These are phyloP conservation scores for Holothuria leucospilota DNA, from an alignment of 53 echinoderm and acorn worm species.

Conservation along the genomic window DNA sequence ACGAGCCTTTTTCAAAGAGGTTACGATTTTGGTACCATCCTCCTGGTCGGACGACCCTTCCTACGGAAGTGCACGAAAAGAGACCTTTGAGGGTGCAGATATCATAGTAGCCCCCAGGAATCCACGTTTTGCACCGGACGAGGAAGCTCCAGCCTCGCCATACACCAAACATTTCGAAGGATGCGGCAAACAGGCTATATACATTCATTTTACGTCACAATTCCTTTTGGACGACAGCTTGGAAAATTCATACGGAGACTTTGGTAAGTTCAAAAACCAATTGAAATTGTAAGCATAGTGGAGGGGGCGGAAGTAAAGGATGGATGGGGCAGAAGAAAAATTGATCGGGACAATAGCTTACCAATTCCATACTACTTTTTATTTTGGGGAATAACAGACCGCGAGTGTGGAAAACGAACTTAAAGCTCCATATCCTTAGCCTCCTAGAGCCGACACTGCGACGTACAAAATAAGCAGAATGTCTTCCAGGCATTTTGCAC, in stretches of 20 bases:
- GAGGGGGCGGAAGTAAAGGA: too few relatives aligned
- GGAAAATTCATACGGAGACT: slow-evolving; percentile 42
- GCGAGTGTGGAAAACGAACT: too few relatives aligned
- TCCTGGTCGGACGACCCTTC: slow-evolving; percentile 51
- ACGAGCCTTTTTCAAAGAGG: slow-evolving; percentile 55
- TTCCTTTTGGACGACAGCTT: slow-evolving; percentile 36
- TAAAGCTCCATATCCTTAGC: too few relatives aligned
- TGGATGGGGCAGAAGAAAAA: too few relatives aligned
- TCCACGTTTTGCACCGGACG: slow-evolving; percentile 57
- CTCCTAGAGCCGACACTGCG: too few relatives aligned
- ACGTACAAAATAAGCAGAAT: too few relatives aligned
- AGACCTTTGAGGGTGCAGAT: slow-evolving; percentile 65
- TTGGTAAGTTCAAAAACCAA: slow-evolving; percentile 41
- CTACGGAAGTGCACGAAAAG: slow-evolving; percentile 51
- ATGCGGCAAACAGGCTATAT: slow-evolving; percentile 55
- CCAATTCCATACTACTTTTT: too few relatives aligned
- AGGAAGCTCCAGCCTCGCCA: not conserved
- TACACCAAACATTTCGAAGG: slow-evolving; percentile 71
- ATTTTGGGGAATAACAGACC: too few relatives aligned
- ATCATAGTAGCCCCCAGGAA: slow-evolving; percentile 68
- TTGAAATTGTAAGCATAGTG: too few relatives aligned
- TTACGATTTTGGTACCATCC: slow-evolving; percentile 59
- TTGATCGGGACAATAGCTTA: too few relatives aligned
- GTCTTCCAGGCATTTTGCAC: too few relatives aligned
- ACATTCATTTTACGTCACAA: slow-evolving; percentile 55